Evolutionary conservation across 2,797 vertebrate genomes (phyloP).

Genomic region (Discoglossus pictus): DNA sequence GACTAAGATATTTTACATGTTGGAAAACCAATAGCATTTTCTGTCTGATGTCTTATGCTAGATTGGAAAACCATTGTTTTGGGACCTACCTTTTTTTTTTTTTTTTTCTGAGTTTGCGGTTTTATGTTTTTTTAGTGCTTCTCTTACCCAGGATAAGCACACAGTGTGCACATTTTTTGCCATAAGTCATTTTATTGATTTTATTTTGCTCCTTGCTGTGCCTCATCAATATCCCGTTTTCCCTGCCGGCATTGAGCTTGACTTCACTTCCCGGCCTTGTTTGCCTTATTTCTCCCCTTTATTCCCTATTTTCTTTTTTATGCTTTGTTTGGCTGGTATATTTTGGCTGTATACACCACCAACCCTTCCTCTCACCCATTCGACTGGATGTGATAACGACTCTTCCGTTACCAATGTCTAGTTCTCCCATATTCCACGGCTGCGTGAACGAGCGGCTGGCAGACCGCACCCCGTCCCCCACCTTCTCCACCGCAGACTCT

Average conservation of each 20-base stretch:
- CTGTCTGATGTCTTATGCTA: too few relatives aligned
- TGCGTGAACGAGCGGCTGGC: slow-evolving; percentile 96
- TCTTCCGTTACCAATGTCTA: slow-evolving; percentile 72
- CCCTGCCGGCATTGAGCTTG: slow-evolving; percentile 6
- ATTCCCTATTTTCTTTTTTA: slow-evolving; percentile 48
- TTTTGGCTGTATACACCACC: slow-evolving; percentile 52
- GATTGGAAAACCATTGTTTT: too few relatives aligned
- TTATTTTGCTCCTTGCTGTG: slow-evolving; percentile 53
- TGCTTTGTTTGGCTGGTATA: slow-evolving; percentile 56
- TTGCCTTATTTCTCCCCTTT: too few relatives aligned
- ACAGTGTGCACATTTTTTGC: background rate
- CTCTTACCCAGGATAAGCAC: too few relatives aligned
- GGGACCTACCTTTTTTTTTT: too few relatives aligned
- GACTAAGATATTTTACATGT: too few relatives aligned
- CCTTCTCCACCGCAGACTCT: slow-evolving; percentile 97
- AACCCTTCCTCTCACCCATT: slow-evolving; percentile 55
- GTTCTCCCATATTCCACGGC: slow-evolving; percentile 98
- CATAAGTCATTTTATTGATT: slow-evolving; percentile 46
- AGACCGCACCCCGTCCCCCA: slow-evolving; percentile 97
- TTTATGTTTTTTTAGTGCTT: too few relatives aligned
- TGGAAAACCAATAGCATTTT: too few relatives aligned
- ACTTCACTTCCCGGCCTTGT: slow-evolving; percentile 39
- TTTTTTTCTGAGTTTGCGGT: too few relatives aligned
- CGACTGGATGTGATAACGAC: slow-evolving; percentile 59
- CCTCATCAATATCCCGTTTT: background rate